Conservation (phyloP, 2,797 vertebrate species). For the Halcyon leucocephala region DNA sequence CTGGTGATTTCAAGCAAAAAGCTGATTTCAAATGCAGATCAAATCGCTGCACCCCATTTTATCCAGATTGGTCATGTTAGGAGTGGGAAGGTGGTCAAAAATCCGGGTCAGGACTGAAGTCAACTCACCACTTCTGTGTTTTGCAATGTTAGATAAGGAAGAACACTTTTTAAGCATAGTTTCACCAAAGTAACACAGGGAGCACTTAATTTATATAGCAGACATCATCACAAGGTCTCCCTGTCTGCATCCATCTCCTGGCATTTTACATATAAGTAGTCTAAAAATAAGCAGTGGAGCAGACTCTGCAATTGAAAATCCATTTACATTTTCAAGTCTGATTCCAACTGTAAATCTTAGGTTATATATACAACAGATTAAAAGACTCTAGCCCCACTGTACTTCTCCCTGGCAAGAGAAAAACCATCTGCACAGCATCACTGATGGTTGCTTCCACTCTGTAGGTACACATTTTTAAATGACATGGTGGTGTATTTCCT, state of each 20-base stretch:
- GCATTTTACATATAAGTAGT: slow-evolving; percentile 13
- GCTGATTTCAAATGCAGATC: neutral
- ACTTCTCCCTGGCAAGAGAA: slow-evolving; percentile 6
- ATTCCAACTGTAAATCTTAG: slow-evolving; percentile 27
- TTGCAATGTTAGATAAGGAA: neutral
- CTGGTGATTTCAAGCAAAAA: neutral
- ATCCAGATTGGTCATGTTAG: neutral
- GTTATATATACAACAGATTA: slow-evolving; percentile 33
- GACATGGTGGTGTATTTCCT: slow-evolving; percentile 18
- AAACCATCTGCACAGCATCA: slow-evolving; percentile 40
- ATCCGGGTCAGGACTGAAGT: neutral
- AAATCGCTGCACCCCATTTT: neutral
- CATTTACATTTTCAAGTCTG: slow-evolving; percentile 45
- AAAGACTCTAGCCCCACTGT: slow-evolving; percentile 25
- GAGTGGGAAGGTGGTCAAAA: neutral
- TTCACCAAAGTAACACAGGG: neutral
- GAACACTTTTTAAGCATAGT: neutral
- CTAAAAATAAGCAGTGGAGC: slow-evolving; percentile 33
- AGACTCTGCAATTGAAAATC: slow-evolving; percentile 48
- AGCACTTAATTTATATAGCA: slow-evolving; percentile 22
- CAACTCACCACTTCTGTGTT: neutral
- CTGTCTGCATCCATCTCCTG: neutral
- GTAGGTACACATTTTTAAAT: slow-evolving; percentile 45
- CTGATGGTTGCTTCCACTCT: slow-evolving; percentile 44
- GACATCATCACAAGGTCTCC: neutral